Conservation (phyloP, 2,888 invertebrate genomes). For the Drosophila algonquin region DNA sequence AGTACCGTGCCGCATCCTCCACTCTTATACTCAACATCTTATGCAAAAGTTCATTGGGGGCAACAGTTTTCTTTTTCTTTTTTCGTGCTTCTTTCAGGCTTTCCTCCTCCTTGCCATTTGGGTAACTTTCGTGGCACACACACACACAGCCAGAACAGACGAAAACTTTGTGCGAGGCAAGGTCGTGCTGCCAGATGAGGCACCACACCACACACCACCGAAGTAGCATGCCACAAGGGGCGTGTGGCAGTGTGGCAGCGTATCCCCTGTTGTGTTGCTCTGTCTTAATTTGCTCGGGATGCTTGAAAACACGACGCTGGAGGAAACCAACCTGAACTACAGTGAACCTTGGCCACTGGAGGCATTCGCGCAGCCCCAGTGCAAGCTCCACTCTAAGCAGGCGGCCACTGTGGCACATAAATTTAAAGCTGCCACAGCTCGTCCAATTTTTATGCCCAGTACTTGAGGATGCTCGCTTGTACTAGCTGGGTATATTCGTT, state of each 20-base stretch:
- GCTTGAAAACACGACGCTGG: constrained; percentile 20
- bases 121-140: constrained; percentile 46
- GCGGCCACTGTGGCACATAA: constrained; percentile 23
- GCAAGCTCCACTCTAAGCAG: not conserved
- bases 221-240: constrained; percentile 14
- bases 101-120: constrained; percentile 29
- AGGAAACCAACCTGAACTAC: constrained; percentile 3
- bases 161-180: constrained; percentile 50
- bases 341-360: not conserved
- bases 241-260: constrained; percentile 24
- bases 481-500: not conserved
- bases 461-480: not conserved
- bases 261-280: constrained; percentile 5
- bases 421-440: constrained; percentile 29
- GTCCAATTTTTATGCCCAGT: constrained; percentile 18
- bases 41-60: constrained; percentile 62
- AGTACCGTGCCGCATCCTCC: constrained; percentile 7
- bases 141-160: constrained; percentile 21
- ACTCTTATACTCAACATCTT: constrained; percentile 29
- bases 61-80: constrained; percentile 31
- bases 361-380: not conserved
- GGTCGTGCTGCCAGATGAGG: constrained; percentile 58
- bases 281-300: constrained; percentile 26
- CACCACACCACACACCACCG: constrained; percentile 12
- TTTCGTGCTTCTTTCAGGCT: constrained; percentile 3